Percentiles rank a stretch among this genome's conserved stretches.
Conservation (phyloP, 2,113 vertebrate genomes). For the Colossoma macropomum region DNA sequence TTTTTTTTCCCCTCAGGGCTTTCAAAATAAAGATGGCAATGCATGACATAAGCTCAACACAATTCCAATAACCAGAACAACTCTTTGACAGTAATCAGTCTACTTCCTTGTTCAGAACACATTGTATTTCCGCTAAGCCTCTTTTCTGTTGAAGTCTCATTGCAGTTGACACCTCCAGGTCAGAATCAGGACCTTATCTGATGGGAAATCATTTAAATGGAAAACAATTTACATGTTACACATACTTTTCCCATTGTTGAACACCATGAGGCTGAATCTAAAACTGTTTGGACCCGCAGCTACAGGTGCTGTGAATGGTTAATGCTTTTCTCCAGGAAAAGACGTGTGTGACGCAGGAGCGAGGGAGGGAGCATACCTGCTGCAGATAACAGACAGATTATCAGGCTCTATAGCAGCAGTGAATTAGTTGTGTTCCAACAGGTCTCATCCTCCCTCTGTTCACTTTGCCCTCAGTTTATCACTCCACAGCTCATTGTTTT, state of each 20-base stretch:
- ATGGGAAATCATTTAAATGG: conserved; percentile 4
- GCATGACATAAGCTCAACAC: conserved; percentile 32
- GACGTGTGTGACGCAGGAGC: conserved; percentile 6
- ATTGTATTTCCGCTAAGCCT: neutral
- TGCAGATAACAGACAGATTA: conserved; percentile 42
- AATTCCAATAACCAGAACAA: conserved; percentile 17
- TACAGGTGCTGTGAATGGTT: neutral
- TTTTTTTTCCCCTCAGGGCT: conserved; percentile 30
- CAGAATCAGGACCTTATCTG: neutral
- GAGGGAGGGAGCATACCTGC: conserved; percentile 22
- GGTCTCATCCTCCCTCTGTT: neutral
- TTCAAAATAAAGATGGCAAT: conserved; percentile 9
- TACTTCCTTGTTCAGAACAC: conserved; percentile 21
- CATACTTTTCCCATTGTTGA: neutral
- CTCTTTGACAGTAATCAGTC: conserved; percentile 13
- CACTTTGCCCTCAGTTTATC: conserved; percentile 20
- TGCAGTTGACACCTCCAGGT: neutral
- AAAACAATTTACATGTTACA: neutral
- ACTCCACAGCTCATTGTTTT: conserved; percentile 14
- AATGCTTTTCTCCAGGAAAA: neutral
- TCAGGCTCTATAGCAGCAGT: conserved; percentile 33
- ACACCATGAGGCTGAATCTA: neutral
- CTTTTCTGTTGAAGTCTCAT: neutral
- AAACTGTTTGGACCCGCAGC: neutral
- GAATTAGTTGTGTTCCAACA: conserved; percentile 18